Base-by-base conservation (phyloP, 2,797 vertebrate species). In the Australoheros facetus region DNA sequence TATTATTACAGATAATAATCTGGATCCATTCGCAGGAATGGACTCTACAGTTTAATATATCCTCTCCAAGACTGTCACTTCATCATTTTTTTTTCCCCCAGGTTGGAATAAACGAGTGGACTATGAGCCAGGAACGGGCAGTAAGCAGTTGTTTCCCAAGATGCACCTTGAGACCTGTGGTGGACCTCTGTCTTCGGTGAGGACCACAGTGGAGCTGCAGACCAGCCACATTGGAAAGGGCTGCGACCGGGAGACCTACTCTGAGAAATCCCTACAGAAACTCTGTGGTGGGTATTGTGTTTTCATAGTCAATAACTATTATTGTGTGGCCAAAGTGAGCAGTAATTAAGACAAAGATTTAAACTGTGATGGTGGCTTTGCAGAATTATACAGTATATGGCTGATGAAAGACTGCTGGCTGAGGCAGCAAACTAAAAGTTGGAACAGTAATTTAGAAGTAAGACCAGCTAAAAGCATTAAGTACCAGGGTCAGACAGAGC, bases 121-220 rank as follows among this genome's bases (percentile, higher is more conserved):
- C 78, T 99, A 99, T n/a, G 97, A 96, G 81, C 97, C 97, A 0
- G 97, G 97, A 37, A 97, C 96, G 0, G 97, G 97, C 82, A 98
- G 97, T 32, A 95, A 96, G 73, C 96, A 96, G 60, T 90, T 99
- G 74, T 98, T 99, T 93, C 96, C 98, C 78, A 96, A 94, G 91
- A 97, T 99, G 94, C 96, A 93, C 82, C 95, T 99, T 85, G 98
- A 99, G 92, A 99, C 97, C 0, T 99, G 98, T 16, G 98, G 96
- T 0, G 97, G 96, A 3, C 97, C 96, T 0, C 95, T 99, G 87
- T 99, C 98, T 2, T 98, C 95, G 0, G 95, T 97, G 82, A 97
- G 97, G 83, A 95, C 95, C 79, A 97, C 94, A 0, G 95, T 97
- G 26, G 97, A 99, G 78, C 94, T 99, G 59, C 97, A 98, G 94